Evolutionary conservation across 2,797 vertebrate species (phyloP), one percentile per base, ranked within the genome.

Genomic region (Vespertilio murinus): DNA sequence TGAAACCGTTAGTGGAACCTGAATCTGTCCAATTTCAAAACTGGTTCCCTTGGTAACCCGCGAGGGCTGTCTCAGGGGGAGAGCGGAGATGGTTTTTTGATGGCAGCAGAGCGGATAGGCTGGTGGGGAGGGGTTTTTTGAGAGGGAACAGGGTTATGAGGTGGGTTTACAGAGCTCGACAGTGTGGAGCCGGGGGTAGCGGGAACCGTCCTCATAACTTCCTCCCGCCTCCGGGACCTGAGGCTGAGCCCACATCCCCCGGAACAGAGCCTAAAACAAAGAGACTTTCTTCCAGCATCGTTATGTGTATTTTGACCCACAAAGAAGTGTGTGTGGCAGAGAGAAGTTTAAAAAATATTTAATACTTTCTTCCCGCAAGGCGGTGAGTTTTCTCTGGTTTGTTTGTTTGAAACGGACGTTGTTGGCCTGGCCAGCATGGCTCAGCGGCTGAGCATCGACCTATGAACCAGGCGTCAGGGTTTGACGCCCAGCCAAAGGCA

Each of bases 351-450:
- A 78, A 71, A 88, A 88, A 47, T 86, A 82, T 35, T 82, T 88
- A 88, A 67, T 67, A 9, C n/a, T 74, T 91, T 83, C 77, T 54
- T 84, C 33, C 54, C 45, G 30, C 5, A n/a, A 69, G 40, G 17
- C n/a, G 35, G 10, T 38, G 52, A 23, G 45, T 14, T 89, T 90
- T 91, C 79, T 82, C 52, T 38, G 30, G n/a, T 90, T 90, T 80
- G 73, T 82, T 93, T 94, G 70, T 74, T 69, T 74, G 28, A 97
- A 95, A 89, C 84, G 18, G 17, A 6, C 87, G 64, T 52, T 74
- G 40, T 90, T 85, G 80, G 28, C 28, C 28, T 16, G 28, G 28
- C 59, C 28, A 1, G 28, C 59, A 1, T 30, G 59, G 59, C 59
- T 30, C 59, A 30, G 59, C 13, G 5, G 59, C 7, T 61, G 59